Evolutionary conservation across 2,888 invertebrate species (phyloP).

Genomic region (Yponomeuta malinellus): DNA sequence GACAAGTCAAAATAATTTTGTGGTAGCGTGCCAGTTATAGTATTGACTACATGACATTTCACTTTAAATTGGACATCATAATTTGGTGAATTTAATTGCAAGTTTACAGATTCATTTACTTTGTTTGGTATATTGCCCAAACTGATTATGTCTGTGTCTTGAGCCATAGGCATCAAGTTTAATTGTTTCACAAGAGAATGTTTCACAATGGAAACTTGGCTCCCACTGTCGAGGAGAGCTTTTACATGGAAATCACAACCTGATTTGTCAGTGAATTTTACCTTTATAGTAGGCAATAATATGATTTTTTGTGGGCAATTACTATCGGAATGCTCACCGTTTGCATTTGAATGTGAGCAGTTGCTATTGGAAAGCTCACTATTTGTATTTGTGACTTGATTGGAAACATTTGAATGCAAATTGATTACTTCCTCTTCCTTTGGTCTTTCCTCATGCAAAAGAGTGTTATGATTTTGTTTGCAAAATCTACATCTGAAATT

Average conservation of each 20-base stretch:
- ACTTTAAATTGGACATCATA: constrained; percentile 17
- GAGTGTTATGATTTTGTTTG: constrained; percentile 20
- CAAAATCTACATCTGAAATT: constrained; percentile 20
- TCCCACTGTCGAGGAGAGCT: no score
- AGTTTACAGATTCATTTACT: constrained; percentile 19
- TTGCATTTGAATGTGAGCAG: constrained; percentile 11
- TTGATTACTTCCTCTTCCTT: no score
- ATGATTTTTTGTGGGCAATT: constrained; percentile 2
- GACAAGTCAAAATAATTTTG: constrained; percentile 6
- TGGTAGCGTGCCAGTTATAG: constrained; percentile 17
- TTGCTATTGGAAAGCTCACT: no score
- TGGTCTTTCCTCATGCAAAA: no score
- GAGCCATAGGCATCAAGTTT: not conserved
- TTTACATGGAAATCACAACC: constrained; percentile 19
- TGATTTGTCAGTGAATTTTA: constrained; percentile 15
- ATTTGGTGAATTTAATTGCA: constrained; percentile 9
- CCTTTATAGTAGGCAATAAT: constrained; percentile 16
- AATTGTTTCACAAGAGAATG: no score
- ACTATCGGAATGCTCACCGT: not conserved
- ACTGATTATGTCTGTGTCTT: constrained; percentile 18
- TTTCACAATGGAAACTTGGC: constrained; percentile 18
- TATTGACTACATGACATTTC: constrained; percentile 18
- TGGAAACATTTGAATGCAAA: no score
- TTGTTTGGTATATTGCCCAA: constrained; percentile 18
- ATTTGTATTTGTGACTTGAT: no score